These are phyloP conservation scores for Meriones psammophilus DNA, from an alignment of 2,797 vertebrate genomes.

Conservation along the genomic window DNA sequence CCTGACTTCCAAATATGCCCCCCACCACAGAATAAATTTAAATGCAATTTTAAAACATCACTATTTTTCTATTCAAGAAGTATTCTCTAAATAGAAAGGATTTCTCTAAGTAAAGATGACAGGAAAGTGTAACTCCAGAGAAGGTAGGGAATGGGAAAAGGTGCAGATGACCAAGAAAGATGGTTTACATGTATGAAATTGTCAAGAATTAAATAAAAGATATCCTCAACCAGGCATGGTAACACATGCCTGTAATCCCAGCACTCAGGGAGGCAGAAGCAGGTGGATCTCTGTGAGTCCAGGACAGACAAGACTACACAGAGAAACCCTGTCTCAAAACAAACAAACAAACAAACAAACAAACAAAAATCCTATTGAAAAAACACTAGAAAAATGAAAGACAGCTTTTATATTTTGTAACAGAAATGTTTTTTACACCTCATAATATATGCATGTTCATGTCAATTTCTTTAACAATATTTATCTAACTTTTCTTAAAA, in stretches of 20 bases:
- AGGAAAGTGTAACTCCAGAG: constrained; percentile 38
- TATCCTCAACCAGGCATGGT: too few relatives aligned
- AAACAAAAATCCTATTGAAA: not conserved
- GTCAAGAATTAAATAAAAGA: not conserved
- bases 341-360: too few relatives aligned
- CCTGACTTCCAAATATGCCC: not conserved
- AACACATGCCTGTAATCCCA: too few relatives aligned
- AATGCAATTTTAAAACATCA: not conserved
- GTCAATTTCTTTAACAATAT: constrained; percentile 30
- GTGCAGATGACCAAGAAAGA: not conserved
- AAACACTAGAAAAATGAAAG: not conserved
- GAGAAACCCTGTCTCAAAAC: too few relatives aligned
- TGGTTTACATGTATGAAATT: not conserved
- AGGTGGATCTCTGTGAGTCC: too few relatives aligned
- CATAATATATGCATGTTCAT: not conserved
- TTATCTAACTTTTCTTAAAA: not conserved
- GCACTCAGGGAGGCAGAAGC: too few relatives aligned
- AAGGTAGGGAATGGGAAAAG: not conserved
- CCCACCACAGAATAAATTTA: not conserved
- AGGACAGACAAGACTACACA: too few relatives aligned
- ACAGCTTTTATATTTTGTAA: constrained; percentile 12
- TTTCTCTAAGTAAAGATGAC: constrained; percentile 51
- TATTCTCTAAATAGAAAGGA: constrained; percentile 26
- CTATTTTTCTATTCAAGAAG: constrained; percentile 54
- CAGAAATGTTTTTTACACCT: not conserved